Evolutionary conservation across 2,888 invertebrate genomes (phyloP).

Genomic region (Cosmopolites sordidus): DNA sequence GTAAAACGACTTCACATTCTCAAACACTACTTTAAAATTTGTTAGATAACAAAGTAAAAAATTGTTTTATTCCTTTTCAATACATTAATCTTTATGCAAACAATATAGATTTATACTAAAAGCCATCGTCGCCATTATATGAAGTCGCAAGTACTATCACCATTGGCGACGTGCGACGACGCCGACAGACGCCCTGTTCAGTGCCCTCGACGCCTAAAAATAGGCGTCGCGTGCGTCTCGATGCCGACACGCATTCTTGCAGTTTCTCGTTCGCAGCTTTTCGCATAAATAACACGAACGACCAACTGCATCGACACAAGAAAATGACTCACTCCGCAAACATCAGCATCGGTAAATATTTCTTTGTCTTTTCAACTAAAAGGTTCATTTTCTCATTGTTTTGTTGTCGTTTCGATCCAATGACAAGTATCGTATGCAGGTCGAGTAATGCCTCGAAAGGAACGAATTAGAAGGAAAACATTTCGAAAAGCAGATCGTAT

Average conservation of each 20-base stretch:
- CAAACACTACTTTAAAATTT: too few relatives aligned
- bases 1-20: too few relatives aligned
- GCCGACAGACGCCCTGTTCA: conserved; percentile 31
- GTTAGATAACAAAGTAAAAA: too few relatives aligned
- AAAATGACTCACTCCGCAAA: background rate
- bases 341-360: background rate
- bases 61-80: too few relatives aligned
- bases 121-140: background rate
- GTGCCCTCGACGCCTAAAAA: conserved; percentile 33
- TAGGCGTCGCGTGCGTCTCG: conserved; percentile 31
- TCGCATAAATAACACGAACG: conserved; percentile 23
- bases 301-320: conserved; percentile 16
- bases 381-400: too few relatives aligned
- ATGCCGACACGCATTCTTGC: conserved; percentile 26
- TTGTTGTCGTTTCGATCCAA: too few relatives aligned
- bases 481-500: too few relatives aligned
- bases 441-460: too few relatives aligned
- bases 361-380: background rate
- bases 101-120: too few relatives aligned
- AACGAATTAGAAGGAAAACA: too few relatives aligned
- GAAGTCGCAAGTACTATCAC: background rate
- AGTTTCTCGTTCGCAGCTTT: conserved; percentile 19
- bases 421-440: too few relatives aligned
- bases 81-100: too few relatives aligned
- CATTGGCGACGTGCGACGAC: background rate